Percentiles rank a stretch among this genome's conserved stretches.
phyloP scores from a whole-genome alignment of 92 coral and sea anemone genomes.

The Epizoanthus scotinus region DNA sequence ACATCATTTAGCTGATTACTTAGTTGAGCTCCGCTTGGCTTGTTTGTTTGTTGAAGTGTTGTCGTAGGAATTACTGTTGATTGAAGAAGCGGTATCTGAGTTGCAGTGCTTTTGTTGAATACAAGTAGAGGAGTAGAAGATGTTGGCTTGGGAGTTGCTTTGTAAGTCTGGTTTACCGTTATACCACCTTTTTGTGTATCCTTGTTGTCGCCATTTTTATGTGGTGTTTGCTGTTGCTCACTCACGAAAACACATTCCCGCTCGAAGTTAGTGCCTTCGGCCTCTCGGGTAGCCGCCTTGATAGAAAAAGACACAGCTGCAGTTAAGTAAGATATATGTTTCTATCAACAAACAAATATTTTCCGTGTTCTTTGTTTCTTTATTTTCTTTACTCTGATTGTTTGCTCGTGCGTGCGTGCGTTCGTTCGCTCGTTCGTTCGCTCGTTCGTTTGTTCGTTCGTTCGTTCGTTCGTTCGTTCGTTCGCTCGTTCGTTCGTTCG shows the following conservation, averaged over 20 bases:
- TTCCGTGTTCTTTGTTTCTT: too few species aligned
- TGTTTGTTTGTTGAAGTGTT: neutral
- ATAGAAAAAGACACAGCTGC: neutral
- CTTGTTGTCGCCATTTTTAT: slow-evolving; percentile 20
- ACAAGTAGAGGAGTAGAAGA: neutral
- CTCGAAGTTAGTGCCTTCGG: slow-evolving; percentile 76
- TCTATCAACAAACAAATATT: too few species aligned
- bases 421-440: too few species aligned
- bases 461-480: too few species aligned
- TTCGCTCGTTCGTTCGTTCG: too few species aligned
- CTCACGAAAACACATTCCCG: slow-evolving; percentile 76
- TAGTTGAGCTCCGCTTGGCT: neutral
- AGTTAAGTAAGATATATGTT: too few species aligned
- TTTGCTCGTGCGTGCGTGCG: too few species aligned
- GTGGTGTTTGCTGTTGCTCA: slow-evolving; percentile 34
- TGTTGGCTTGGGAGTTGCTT: neutral
- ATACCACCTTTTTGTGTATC: slow-evolving; percentile 21
- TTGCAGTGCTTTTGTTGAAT: neutral
- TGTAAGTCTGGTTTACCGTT: slow-evolving; percentile 31
- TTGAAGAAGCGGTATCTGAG: slow-evolving; percentile 4
- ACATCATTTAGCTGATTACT: neutral
- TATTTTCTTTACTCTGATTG: too few species aligned
- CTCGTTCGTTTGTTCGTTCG: too few species aligned
- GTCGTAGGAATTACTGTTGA: slow-evolving; percentile 10
- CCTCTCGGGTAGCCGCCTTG: slow-evolving; percentile 67